Base-by-base conservation (phyloP, 2,888 invertebrate genomes). In the Drosophila robusta region DNA sequence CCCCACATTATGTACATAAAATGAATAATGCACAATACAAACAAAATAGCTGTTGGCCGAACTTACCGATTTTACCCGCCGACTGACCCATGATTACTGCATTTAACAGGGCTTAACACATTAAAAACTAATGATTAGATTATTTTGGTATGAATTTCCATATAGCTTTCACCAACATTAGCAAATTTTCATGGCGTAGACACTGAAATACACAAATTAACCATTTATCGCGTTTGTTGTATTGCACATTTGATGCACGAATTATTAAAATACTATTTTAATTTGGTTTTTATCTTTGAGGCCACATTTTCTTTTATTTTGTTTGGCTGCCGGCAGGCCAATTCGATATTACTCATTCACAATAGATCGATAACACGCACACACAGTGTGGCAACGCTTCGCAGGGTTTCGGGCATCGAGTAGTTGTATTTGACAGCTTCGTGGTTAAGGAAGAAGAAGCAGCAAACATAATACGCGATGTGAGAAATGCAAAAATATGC, bases 1-100 rank as follows among this genome's bases (percentile, higher is more conserved):
- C 32, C 4, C 38, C 39, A 26, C 38, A 5, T 11, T 12, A 22
- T 14, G n/a, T n/a, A 9, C 50, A 32, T 16, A 6, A n/a, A 12
- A 50, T 51, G 29, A 42, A 38, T 52, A 57, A 70, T 61, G 38
- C 36, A 61, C n/a, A 42, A 32, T 14, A 46, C 14, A 50, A 75
- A 42, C 12, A 32, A 12, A 44, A 12, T 14, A 14, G 3, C 12
- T 36, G 42, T 46, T 42, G 12, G n/a, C 1, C 6, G 38, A 8
- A 83, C 90, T 90, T 80, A 90, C 90, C 91, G 62, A 90, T 90
- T 90, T 91, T 90, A 71, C 90, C 78, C 65, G 90, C 90, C 82
- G 91, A 89, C 70, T 90, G 89, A 54, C 90, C 90, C 90, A 90
- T 90, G 38, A 11, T 60, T 57, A 51, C 6, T 64, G 26, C 42